These are phyloP conservation scores for Spea hammondii DNA, from an alignment of 2,797 vertebrate species.

Conservation along the genomic window DNA sequence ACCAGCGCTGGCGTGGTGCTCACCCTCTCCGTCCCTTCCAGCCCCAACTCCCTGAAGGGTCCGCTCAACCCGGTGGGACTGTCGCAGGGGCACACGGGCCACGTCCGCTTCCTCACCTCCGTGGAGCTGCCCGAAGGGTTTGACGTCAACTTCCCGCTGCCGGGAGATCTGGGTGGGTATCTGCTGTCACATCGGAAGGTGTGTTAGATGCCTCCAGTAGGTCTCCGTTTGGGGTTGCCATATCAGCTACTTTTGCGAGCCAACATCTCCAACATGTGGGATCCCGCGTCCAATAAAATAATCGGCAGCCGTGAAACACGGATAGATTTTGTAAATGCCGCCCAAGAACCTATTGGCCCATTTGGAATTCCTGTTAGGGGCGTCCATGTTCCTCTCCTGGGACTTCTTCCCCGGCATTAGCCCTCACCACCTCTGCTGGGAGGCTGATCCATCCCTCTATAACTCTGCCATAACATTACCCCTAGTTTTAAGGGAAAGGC, in stretches of 20 bases:
- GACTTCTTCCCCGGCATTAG: too few species aligned
- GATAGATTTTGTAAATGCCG: too few species aligned
- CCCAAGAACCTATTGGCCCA: too few species aligned
- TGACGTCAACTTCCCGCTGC: conserved; percentile 77
- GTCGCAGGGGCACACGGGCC: conserved; percentile 94
- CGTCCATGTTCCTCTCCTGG: too few species aligned
- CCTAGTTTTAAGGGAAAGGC: too few species aligned
- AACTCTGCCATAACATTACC: too few species aligned
- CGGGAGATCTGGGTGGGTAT: conserved; percentile 69
- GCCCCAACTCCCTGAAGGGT: conserved; percentile 65
- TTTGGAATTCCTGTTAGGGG: too few species aligned
- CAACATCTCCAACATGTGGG: too few species aligned
- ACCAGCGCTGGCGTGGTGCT: conserved; percentile 95
- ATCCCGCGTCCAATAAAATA: neutral
- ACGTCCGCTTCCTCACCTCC: conserved; percentile 92
- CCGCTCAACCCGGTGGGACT: conserved; percentile 83
- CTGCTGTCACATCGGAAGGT: neutral
- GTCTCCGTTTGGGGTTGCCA: neutral
- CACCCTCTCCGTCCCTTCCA: conserved; percentile 77
- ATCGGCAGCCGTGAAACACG: neutral
- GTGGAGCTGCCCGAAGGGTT: conserved; percentile 90
- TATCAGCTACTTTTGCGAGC: neutral
- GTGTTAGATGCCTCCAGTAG: neutral
- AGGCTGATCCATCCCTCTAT: too few species aligned
- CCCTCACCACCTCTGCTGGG: too few species aligned